phyloP scores from a whole-genome alignment of 2,797 vertebrate species.

The Eulemur coronatus region DNA sequence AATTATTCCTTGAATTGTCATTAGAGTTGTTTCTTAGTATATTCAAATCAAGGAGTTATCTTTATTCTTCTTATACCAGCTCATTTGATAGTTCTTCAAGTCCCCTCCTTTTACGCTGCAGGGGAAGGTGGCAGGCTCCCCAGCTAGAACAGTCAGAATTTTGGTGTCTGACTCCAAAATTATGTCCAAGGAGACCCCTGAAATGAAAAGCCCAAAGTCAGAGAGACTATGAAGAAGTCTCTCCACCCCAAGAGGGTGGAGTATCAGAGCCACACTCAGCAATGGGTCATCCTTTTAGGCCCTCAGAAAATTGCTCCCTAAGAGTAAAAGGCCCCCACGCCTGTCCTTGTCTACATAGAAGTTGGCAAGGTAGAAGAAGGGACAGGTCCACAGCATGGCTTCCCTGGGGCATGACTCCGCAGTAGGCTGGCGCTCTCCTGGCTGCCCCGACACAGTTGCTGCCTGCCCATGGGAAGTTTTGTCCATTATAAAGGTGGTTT shows the following conservation, averaged over 20 bases:
- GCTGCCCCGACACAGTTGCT: neutral
- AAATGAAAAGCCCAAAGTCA: neutral
- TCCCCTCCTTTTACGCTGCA: slow-evolving; percentile 41
- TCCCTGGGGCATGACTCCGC: neutral
- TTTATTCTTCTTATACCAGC: slow-evolving; percentile 69
- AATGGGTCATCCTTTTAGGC: neutral
- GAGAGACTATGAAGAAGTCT: neutral
- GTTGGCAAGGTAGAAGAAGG: neutral
- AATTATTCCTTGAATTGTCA: slow-evolving; percentile 4
- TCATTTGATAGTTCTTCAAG: slow-evolving; percentile 53
- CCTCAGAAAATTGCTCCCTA: neutral
- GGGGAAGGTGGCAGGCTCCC: slow-evolving; percentile 3
- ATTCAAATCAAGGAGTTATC: slow-evolving; percentile 38
- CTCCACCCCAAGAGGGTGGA: neutral
- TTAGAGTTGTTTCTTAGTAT: slow-evolving; percentile 44
- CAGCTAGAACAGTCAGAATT: neutral
- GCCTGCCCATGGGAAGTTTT: neutral
- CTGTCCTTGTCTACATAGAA: slow-evolving; percentile 39
- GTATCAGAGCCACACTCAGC: neutral
- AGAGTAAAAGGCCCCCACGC: neutral
- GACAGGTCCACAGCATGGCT: slow-evolving; percentile 23
- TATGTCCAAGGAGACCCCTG: slow-evolving; percentile 48
- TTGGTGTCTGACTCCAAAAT: slow-evolving; percentile 38
- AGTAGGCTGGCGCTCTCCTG: neutral
- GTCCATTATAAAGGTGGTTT: neutral